Conservation (phyloP, 2,888 invertebrate species). For the Atrina japonica region DNA sequence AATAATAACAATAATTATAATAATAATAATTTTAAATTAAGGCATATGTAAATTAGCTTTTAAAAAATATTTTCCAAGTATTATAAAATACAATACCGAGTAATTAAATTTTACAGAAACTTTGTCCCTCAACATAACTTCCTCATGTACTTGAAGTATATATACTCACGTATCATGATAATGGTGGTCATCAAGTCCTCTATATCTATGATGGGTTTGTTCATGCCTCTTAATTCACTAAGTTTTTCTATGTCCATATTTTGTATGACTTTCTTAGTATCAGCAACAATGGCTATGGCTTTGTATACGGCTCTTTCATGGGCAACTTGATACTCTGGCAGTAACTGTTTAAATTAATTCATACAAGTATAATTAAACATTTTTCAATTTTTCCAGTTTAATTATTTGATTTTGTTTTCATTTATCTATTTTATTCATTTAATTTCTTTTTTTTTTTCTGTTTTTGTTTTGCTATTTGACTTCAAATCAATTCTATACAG, state of each 20-base stretch:
- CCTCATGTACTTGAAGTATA: no score
- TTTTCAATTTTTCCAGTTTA: neutral
- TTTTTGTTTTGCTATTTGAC: no score
- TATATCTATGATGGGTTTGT: constrained; percentile 78
- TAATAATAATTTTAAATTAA: neutral
- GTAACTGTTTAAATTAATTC: constrained; percentile 61
- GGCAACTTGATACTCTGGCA: constrained; percentile 80
- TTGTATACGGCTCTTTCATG: constrained; percentile 80
- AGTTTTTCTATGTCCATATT: constrained; percentile 78
- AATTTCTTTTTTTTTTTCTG: no score
- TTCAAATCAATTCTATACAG: no score
- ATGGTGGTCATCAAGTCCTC: constrained; percentile 80
- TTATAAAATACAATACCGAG: no score
- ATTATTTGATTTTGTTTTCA: neutral
- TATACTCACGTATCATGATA: constrained; percentile 78
- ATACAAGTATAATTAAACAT: neutral
- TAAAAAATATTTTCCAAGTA: no score
- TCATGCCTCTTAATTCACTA: constrained; percentile 76
- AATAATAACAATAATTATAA: no score
- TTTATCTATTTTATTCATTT: no score
- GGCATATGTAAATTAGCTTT: neutral
- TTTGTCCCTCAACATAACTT: no score
- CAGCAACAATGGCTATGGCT: constrained; percentile 80
- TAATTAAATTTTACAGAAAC: no score
- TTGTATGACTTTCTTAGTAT: constrained; percentile 80